phyloP scores from a whole-genome alignment of 2,113 vertebrate genomes.

The Hyaena hyaena region DNA sequence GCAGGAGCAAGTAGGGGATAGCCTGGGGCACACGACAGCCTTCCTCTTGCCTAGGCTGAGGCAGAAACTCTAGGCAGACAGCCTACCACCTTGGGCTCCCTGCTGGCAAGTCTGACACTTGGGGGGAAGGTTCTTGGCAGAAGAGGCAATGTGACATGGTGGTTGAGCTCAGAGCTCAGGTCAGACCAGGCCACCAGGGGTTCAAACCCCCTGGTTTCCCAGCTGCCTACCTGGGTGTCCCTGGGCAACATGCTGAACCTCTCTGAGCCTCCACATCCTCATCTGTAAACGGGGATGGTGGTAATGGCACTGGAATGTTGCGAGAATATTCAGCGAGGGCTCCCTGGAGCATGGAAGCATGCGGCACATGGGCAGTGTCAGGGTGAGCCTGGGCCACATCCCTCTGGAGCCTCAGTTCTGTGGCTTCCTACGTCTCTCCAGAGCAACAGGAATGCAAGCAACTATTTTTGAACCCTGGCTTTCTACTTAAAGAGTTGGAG shows the following conservation, averaged over 20 bases:
- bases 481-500: background rate
- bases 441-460: background rate
- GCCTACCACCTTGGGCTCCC: too few relatives aligned
- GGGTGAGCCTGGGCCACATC: background rate
- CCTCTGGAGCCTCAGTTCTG: background rate
- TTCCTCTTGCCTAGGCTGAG: background rate
- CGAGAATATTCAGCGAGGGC: background rate
- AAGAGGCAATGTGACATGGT: background rate
- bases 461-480: background rate
- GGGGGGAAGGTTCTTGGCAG: background rate
- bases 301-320: rapidly evolving
- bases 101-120: background rate
- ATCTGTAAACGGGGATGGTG: too few relatives aligned
- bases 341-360: rapidly evolving
- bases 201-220: background rate
- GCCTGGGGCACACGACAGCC: background rate
- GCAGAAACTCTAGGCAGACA: background rate
- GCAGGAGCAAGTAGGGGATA: background rate
- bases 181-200: background rate
- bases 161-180: background rate
- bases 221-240: background rate
- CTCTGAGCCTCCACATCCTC: background rate
- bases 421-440: background rate
- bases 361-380: background rate
- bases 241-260: background rate